phyloP scores from a whole-genome alignment of 2,888 invertebrate genomes.

The Cataglyphis altisquamis region DNA sequence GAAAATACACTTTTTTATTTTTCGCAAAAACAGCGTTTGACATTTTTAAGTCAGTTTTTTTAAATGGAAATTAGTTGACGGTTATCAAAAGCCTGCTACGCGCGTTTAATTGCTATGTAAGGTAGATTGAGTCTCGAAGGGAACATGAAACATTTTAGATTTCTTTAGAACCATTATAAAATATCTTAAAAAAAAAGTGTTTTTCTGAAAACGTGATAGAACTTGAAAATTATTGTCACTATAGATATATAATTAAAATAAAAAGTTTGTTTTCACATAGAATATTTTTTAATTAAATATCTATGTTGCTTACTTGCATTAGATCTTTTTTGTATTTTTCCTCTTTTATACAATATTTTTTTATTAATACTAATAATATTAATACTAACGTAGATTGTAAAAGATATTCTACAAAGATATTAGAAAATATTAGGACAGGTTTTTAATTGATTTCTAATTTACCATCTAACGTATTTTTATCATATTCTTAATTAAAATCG shows the following conservation, averaged over 20 bases:
- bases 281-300: not conserved
- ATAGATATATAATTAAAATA: not conserved
- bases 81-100: slow-evolving; percentile 5
- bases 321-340: not conserved
- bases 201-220: not conserved
- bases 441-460: slow-evolving; percentile 25
- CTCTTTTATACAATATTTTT: not conserved
- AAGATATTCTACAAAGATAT: not conserved
- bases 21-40: slow-evolving; percentile 46
- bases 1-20: slow-evolving; percentile 43
- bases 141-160: not conserved
- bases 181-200: not conserved
- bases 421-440: not conserved
- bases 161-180: not conserved
- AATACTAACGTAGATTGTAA: not conserved
- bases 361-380: not conserved
- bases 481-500: slow-evolving; percentile 32
- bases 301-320: not conserved
- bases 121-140: not conserved
- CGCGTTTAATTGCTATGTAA: not conserved
- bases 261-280: not conserved
- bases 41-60: slow-evolving; percentile 46
- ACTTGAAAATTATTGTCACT: not conserved
- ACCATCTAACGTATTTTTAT: not conserved
- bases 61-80: not conserved